Percentiles rank a stretch among this genome's conserved stretches.
phyloP scores from a whole-genome alignment of 2,113 vertebrate genomes.

The Bufo gargarizans region DNA sequence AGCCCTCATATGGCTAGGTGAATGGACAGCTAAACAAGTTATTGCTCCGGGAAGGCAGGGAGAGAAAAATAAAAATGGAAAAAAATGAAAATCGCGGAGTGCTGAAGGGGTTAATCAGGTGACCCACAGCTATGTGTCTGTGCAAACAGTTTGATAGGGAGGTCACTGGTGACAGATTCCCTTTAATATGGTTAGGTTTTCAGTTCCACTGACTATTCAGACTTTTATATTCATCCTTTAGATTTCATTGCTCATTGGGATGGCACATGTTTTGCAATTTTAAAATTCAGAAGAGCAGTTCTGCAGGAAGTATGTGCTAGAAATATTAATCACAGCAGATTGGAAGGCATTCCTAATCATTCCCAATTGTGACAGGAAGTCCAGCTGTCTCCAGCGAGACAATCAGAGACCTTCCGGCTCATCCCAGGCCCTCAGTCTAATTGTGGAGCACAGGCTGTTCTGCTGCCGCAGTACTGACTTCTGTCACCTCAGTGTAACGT shows the following conservation, averaged over 20 bases:
- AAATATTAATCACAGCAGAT: conserved; percentile 32
- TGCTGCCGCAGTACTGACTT: not conserved
- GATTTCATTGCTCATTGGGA: not conserved
- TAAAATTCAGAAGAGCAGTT: not conserved
- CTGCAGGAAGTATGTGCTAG: conserved; percentile 5
- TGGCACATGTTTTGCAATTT: not conserved
- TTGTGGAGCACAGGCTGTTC: conserved; percentile 15
- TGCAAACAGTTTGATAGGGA: too few relatives aligned
- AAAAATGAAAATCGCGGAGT: too few relatives aligned
- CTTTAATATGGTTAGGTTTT: not conserved
- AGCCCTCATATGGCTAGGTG: too few relatives aligned
- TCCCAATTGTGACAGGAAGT: conserved; percentile 23
- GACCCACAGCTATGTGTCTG: too few relatives aligned
- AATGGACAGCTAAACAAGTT: too few relatives aligned
- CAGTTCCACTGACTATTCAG: not conserved
- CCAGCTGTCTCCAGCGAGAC: conserved; percentile 24
- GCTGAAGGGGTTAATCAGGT: too few relatives aligned
- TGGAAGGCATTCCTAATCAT: conserved; percentile 17
- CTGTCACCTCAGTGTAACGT: not conserved
- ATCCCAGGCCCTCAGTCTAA: conserved; percentile 12
- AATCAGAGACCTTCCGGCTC: conserved; percentile 9
- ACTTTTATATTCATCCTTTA: not conserved
- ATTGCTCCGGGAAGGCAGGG: too few relatives aligned
- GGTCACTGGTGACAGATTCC: too few relatives aligned
- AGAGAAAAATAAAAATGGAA: too few relatives aligned